Conservation (phyloP, 35 echinoderm and acorn worm species). For the Anneissia japonica region DNA sequence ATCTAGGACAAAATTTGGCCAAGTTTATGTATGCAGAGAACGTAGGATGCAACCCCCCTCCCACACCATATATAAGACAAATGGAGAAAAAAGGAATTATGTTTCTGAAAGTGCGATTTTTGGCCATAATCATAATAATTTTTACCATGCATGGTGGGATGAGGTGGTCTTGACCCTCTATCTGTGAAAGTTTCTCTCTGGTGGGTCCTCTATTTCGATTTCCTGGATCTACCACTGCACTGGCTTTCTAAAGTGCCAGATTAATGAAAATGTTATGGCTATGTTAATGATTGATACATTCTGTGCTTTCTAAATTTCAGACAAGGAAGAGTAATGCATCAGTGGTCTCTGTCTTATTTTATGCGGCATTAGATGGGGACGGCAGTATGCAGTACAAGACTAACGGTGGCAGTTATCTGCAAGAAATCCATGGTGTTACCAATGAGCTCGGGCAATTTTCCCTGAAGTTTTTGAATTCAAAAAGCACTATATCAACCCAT, state of each 20-base stretch:
- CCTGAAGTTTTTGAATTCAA: slow-evolving; percentile 60
- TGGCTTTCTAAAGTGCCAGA: not conserved
- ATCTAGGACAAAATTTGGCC: no score
- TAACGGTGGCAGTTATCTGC: slow-evolving; percentile 40
- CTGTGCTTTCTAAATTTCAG: slow-evolving; percentile 13
- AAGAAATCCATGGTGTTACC: slow-evolving; percentile 57
- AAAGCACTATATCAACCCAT: slow-evolving; percentile 48
- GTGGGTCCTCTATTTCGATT: no score
- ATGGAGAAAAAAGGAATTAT: no score
- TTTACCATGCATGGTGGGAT: no score
- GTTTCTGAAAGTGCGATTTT: no score
- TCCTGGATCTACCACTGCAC: no score
- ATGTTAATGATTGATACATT: not conserved
- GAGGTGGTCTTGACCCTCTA: no score
- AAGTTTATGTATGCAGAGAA: no score
- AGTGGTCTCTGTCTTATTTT: slow-evolving; percentile 58
- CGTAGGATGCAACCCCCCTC: no score
- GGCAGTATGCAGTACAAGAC: slow-evolving; percentile 50
- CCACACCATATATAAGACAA: no score
- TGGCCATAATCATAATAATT: no score
- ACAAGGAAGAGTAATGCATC: slow-evolving; percentile 20
- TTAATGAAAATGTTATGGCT: not conserved
- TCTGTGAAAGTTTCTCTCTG: no score
- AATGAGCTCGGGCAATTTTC: slow-evolving; percentile 73
- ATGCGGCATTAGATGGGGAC: slow-evolving; percentile 80